phyloP scores from a whole-genome alignment of 2,888 invertebrate species.

The Lepeophtheirus nordmannii region DNA sequence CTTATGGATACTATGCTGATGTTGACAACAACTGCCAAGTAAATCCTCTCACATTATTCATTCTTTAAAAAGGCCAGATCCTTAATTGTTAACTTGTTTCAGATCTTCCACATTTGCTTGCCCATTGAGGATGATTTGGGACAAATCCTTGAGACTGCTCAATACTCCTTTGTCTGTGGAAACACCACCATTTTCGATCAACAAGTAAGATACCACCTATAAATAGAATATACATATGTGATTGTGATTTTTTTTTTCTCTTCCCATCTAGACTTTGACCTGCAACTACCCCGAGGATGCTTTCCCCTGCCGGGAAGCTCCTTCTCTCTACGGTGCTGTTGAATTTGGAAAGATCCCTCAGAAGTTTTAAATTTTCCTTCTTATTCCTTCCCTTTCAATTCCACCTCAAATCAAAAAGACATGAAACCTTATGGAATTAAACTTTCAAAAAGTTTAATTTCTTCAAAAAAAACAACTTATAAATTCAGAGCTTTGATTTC shows the following conservation, averaged over 20 bases:
- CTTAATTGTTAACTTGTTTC: background rate
- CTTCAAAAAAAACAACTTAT: no score
- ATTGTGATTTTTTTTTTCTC: conserved; percentile 37
- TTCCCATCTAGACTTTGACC: conserved; percentile 45
- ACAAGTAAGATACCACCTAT: background rate
- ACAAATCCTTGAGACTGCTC: conserved; percentile 25
- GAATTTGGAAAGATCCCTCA: conserved; percentile 16
- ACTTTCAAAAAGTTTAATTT: no score
- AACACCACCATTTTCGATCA: conserved; percentile 30
- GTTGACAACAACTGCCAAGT: conserved; percentile 62
- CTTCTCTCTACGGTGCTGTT: conserved; percentile 46
- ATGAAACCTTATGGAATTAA: background rate
- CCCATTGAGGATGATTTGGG: conserved; percentile 25
- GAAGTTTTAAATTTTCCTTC: background rate
- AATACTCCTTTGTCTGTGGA: conserved; percentile 28
- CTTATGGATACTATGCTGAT: conserved; percentile 69
- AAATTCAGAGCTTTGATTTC: no score
- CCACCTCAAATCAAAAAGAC: background rate
- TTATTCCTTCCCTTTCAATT: no score
- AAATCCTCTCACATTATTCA: background rate
- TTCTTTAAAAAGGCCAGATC: background rate
- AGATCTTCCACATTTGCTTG: conserved; percentile 28
- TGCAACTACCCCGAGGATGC: conserved; percentile 57
- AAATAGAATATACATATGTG: no score
- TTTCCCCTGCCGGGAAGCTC: conserved; percentile 59